Conservation (phyloP, 2,888 invertebrate genomes). For the Harmothoe impar region DNA sequence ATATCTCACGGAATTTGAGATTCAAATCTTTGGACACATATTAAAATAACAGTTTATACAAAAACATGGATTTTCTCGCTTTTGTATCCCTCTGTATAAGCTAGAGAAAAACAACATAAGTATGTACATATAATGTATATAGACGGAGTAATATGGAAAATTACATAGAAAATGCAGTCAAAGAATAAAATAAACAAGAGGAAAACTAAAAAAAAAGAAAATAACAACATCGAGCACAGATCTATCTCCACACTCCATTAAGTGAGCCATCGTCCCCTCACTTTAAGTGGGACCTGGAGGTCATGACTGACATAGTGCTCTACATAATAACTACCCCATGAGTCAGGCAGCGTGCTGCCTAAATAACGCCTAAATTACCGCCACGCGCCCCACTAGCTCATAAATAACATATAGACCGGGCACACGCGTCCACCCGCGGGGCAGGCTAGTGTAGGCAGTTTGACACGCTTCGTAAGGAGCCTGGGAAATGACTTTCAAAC, state of each 20-base stretch:
- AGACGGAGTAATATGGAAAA: too few relatives aligned
- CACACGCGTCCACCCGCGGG: not conserved
- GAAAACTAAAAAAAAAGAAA: too few relatives aligned
- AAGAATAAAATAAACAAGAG: too few relatives aligned
- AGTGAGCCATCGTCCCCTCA: not conserved
- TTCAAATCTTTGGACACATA: too few relatives aligned
- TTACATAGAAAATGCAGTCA: too few relatives aligned
- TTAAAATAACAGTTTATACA: too few relatives aligned
- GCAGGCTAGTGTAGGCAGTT: not conserved
- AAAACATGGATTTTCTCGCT: too few relatives aligned
- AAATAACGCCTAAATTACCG: constrained; percentile 27
- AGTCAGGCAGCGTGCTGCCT: not conserved
- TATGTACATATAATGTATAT: too few relatives aligned
- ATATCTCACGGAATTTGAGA: too few relatives aligned
- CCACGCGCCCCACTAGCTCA: constrained; percentile 4
- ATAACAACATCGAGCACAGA: too few relatives aligned
- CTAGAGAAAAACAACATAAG: too few relatives aligned
- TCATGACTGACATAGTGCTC: constrained; percentile 1
- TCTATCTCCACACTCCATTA: not conserved
- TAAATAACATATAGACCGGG: constrained; percentile 33
- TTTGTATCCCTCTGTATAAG: too few relatives aligned
- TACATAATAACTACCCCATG: constrained; percentile 15
- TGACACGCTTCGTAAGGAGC: not conserved
- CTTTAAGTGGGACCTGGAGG: not conserved
- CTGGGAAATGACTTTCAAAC: not conserved